phyloP scores from a whole-genome alignment of 2,113 vertebrate species.

The Anhinga anhinga region DNA sequence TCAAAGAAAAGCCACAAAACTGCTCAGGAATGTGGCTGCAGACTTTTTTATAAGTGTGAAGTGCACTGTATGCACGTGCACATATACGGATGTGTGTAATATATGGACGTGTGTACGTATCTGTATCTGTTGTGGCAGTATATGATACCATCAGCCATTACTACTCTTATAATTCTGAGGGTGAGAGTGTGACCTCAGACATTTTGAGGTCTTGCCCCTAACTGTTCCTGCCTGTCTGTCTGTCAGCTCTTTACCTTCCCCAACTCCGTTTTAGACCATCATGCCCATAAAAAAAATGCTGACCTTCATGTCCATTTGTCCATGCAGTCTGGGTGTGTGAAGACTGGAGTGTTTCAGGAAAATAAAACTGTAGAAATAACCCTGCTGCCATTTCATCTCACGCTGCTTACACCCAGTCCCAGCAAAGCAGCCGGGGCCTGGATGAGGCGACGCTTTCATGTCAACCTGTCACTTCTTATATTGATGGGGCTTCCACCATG shows the following conservation, averaged over 20 bases:
- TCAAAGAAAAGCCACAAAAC: neutral
- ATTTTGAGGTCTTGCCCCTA: neutral
- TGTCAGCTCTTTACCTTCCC: neutral
- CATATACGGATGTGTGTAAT: fast-evolving
- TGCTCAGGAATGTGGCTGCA: neutral
- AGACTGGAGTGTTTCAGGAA: neutral
- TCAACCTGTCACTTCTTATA: neutral
- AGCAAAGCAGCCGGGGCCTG: neutral
- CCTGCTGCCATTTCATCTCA: neutral
- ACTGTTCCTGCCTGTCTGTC: neutral
- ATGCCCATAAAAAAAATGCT: neutral
- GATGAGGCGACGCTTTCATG: neutral
- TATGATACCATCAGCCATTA: neutral
- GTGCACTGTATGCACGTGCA: neutral
- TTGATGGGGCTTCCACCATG: neutral
- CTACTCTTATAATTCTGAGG: neutral
- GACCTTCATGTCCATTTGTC: neutral
- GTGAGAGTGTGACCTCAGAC: neutral
- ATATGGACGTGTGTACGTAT: fast-evolving
- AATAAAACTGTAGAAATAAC: neutral
- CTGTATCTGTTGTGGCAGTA: neutral
- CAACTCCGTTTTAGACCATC: neutral
- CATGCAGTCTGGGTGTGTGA: neutral
- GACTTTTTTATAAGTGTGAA: neutral
- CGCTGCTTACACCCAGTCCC: neutral